Evolutionary conservation across 2,888 invertebrate species (phyloP), one percentile per base, ranked within the genome.

Genomic region (Lymantria dispar): DNA sequence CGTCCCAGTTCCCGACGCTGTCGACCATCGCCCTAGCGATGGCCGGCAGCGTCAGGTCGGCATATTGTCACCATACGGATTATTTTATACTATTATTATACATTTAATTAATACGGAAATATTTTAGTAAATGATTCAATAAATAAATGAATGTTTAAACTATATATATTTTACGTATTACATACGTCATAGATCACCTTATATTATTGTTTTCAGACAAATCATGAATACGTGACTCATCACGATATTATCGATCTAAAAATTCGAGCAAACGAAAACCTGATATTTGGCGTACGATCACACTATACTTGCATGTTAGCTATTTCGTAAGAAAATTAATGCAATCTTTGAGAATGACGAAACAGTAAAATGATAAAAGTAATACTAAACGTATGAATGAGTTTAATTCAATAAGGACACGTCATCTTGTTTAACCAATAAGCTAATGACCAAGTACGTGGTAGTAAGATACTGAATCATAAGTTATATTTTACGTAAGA

Each of bases 211-310:
- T 41, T 14, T 40, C 9, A 48, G 15, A 10, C 38, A 37, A 48
- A 40, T 47, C 36, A 47, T 65, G 56, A 62, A 43, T 14, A 37
- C 22, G 43, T 52, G 52, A 48, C 46, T 52, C 52, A 52, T 38
- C 40, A 15, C 45, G 45, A 51, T 40, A 36, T 45, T 45, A 43
- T 54, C 36, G 30, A n/a, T 50, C 51, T 42, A 41, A 43, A 50
- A 31, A 48, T 29, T 41, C 22, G 13, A 48, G 48, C 50, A 48
- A 49, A 58, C 43, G 46, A 12, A 14, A 45, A 38, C 30, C 8
- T n/a, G 38, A n/a, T 29, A 39, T 48, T 44, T n/a, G 10, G 14
- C 22, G 2, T 22, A 22, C 11, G 15, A 38, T 47, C n/a, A 49
- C 31, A 39, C 43, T 41, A 14, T 39, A 43, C 10, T 8, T 11